Percentiles rank a stretch among this genome's conserved stretches.
phyloP scores from a whole-genome alignment of 2,797 vertebrate species.

The Serranus cabrilla region DNA sequence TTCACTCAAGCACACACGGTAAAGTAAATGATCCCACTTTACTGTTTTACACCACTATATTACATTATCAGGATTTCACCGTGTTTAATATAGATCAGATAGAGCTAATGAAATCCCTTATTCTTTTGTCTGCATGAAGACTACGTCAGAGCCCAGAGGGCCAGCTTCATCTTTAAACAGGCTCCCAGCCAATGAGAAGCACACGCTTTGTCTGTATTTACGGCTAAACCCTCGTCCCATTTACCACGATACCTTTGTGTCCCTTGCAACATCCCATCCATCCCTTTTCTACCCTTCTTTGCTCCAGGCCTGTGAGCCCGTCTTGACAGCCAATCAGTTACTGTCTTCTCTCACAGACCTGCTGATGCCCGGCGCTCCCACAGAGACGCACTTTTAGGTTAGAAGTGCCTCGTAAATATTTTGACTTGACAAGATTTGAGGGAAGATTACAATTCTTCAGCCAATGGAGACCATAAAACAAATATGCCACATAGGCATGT shows the following conservation, averaged over 20 bases:
- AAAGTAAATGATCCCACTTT: constrained; percentile 12
- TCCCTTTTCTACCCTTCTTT: not conserved
- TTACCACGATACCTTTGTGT: constrained; percentile 34
- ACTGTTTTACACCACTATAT: not conserved
- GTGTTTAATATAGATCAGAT: not conserved
- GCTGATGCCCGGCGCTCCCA: not conserved
- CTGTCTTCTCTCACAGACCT: constrained; percentile 17
- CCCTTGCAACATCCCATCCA: constrained; percentile 26
- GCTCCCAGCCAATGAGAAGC: constrained; percentile 24
- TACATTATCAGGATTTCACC: constrained; percentile 10
- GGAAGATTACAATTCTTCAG: not conserved
- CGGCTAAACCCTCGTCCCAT: constrained; percentile 44
- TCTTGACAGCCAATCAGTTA: constrained; percentile 14
- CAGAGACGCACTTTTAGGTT: not conserved
- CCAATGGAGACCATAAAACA: not conserved
- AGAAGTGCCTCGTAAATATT: not conserved
- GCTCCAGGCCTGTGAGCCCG: constrained; percentile 15
- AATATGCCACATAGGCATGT: not conserved
- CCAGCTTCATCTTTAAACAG: constrained; percentile 15
- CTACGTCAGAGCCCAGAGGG: constrained; percentile 16
- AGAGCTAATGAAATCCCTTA: constrained; percentile 9
- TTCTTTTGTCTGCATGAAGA: not conserved
- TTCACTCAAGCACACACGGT: not conserved
- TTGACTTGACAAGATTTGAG: constrained; percentile 6
- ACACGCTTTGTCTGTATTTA: constrained; percentile 37